Conservation (phyloP, 1,140 invertebrate genomes). For the Meteorus sp. region DNA sequence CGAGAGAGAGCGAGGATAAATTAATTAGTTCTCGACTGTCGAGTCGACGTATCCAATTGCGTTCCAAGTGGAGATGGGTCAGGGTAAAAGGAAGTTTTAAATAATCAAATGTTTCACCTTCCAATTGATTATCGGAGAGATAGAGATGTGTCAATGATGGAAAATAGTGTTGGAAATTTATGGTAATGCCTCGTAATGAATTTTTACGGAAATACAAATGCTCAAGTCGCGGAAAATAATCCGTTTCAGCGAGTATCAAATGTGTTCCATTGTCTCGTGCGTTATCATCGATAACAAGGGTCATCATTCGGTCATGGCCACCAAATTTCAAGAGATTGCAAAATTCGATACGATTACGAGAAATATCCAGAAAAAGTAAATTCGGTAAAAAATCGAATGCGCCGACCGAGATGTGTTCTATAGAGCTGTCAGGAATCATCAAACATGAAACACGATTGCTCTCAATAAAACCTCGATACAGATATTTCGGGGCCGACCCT, state of each 20-base stretch:
- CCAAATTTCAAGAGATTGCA: slow-evolving; percentile 39
- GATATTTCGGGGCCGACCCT: slow-evolving; percentile 25
- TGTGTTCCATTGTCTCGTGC: slow-evolving; percentile 14
- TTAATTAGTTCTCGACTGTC: slow-evolving; percentile 25
- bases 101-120: slow-evolving; percentile 31
- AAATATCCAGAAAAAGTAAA: slow-evolving; percentile 42
- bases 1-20: slow-evolving; percentile 34
- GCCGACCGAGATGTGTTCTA: slow-evolving; percentile 33
- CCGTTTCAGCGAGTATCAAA: slow-evolving; percentile 17
- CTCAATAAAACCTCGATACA: slow-evolving; percentile 39
- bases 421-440: slow-evolving; percentile 42
- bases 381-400: slow-evolving; percentile 41
- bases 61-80: slow-evolving; percentile 40
- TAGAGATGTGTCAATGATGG: slow-evolving; percentile 41
- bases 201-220: slow-evolving; percentile 42
- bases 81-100: slow-evolving; percentile 39
- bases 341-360: slow-evolving; percentile 39
- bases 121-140: slow-evolving; percentile 43
- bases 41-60: slow-evolving; percentile 38
- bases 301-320: slow-evolving; percentile 29
- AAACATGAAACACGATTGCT: slow-evolving; percentile 38
- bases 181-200: slow-evolving; percentile 27
- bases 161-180: slow-evolving; percentile 32
- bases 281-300: slow-evolving; percentile 45
- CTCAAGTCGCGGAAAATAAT: slow-evolving; percentile 37